These are phyloP conservation scores for Fulmarus glacialis DNA, from an alignment of 2,113 vertebrate species.

Conservation along the genomic window DNA sequence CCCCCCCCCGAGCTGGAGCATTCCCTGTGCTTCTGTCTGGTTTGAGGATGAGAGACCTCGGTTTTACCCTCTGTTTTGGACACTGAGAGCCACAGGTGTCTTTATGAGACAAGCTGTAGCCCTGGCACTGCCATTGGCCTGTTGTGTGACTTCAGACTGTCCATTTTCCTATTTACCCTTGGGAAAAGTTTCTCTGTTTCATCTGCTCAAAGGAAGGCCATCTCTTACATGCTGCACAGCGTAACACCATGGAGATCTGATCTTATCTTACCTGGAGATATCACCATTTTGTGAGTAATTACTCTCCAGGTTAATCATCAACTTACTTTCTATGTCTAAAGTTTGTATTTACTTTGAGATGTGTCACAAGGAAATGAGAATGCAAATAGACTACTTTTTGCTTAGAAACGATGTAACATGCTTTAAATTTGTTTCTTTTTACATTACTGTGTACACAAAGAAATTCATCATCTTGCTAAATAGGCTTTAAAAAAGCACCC, in stretches of 20 bases:
- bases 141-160: not conserved
- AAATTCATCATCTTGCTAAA: not conserved
- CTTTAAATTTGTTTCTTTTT: not conserved
- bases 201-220: not conserved
- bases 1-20: accelerated
- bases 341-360: not conserved
- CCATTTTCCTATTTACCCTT: not conserved
- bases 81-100: accelerated
- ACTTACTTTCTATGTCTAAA: not conserved
- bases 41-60: not conserved
- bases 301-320: not conserved
- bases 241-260: not conserved
- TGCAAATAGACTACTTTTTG: not conserved
- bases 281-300: not conserved
- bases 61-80: not conserved
- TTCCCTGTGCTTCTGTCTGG: not conserved
- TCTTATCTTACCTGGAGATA: not conserved
- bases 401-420: not conserved
- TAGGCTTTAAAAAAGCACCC: not conserved
- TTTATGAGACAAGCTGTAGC: not conserved
- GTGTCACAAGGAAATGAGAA: not conserved
- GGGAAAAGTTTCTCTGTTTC: not conserved
- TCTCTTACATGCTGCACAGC: accelerated
- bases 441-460: accelerated
- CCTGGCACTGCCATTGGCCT: not conserved